Conservation (phyloP, 2,888 invertebrate genomes). For the Nomada hirtipes region DNA sequence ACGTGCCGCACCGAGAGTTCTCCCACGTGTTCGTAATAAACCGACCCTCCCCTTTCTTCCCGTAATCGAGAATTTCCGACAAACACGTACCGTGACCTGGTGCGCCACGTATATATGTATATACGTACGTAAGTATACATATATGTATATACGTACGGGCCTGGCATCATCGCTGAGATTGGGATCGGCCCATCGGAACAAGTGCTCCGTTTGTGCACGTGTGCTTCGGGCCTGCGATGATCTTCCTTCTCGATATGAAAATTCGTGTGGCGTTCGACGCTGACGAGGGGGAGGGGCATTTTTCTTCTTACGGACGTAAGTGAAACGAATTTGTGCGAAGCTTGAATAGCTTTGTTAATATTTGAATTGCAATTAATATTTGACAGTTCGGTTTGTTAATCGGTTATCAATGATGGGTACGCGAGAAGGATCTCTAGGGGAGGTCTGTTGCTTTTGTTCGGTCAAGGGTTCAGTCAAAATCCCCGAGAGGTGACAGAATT, state of each 20-base stretch:
- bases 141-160: too few relatives aligned
- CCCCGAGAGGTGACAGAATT: too few relatives aligned
- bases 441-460: too few relatives aligned
- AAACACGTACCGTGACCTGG: constrained; percentile 65
- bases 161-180: constrained; percentile 65
- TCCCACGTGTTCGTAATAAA: constrained; percentile 82
- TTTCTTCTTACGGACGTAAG: not conserved
- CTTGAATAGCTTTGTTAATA: too few relatives aligned
- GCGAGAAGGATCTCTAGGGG: too few relatives aligned
- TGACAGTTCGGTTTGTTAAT: too few relatives aligned
- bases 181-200: constrained; percentile 60
- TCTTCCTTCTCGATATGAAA: constrained; percentile 38
- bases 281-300: not conserved
- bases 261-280: constrained; percentile 5
- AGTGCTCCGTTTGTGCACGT: constrained; percentile 59
- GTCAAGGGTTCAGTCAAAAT: too few relatives aligned
- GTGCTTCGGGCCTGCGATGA: constrained; percentile 41
- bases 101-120: constrained; percentile 4
- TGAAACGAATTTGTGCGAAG: too few relatives aligned
- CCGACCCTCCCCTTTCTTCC: constrained; percentile 63
- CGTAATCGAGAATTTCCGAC: constrained; percentile 73
- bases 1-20: constrained; percentile 69
- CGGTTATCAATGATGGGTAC: too few relatives aligned
- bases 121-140: too few relatives aligned
- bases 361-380: too few relatives aligned